Conservation (phyloP, 2,888 invertebrate species). For the Cosmia trapezina region DNA sequence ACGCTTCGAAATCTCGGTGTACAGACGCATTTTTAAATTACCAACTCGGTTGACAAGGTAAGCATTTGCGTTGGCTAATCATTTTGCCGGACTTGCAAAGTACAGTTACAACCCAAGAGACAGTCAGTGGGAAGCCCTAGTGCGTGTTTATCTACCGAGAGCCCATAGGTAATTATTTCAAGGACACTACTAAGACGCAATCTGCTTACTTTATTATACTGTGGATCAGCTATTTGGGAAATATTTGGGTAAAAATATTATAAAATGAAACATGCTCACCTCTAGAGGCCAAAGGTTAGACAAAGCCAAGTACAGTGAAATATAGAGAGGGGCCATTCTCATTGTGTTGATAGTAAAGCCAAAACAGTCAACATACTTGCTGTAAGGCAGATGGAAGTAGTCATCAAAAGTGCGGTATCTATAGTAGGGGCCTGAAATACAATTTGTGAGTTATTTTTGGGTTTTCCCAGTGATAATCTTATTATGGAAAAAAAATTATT, state of each 20-base stretch:
- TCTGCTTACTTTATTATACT: background rate
- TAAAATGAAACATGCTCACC: conserved; percentile 87
- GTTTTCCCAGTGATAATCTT: background rate
- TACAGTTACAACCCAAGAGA: background rate
- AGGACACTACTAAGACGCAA: background rate
- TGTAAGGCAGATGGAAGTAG: conserved; percentile 93
- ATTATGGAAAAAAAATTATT: too few species aligned
- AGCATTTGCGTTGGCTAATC: too few species aligned
- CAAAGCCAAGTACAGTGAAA: conserved; percentile 92
- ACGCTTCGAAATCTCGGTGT: background rate
- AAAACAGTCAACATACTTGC: conserved; percentile 91
- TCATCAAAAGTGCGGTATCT: conserved; percentile 96
- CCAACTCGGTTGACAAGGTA: too few species aligned
- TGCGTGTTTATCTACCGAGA: background rate
- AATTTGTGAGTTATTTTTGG: background rate
- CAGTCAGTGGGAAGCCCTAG: background rate
- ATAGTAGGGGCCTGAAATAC: conserved; percentile 96
- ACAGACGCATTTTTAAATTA: too few species aligned
- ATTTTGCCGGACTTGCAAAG: background rate
- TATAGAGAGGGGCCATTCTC: conserved; percentile 92
- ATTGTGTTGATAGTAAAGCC: conserved; percentile 92
- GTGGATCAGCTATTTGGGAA: background rate
- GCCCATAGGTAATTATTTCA: background rate
- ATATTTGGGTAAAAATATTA: background rate
- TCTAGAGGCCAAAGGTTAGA: conserved; percentile 93